Conservation (phyloP, 1,140 invertebrate genomes). For the Drosophila persimilis region DNA sequence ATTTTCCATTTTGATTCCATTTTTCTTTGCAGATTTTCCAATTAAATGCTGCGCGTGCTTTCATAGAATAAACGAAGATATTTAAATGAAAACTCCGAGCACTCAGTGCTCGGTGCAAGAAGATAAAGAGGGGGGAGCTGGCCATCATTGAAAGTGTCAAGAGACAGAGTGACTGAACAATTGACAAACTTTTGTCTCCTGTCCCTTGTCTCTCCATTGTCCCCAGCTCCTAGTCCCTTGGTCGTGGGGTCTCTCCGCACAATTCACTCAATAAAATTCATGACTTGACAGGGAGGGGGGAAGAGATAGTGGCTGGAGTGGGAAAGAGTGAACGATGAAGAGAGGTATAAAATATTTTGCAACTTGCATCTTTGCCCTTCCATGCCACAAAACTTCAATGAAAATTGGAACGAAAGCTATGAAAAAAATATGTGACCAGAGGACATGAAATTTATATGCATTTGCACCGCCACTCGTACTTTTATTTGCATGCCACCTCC, state of each 20-base stretch:
- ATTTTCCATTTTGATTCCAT: conserved; percentile 18
- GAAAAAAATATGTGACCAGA: conserved; percentile 22
- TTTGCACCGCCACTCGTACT: not conserved
- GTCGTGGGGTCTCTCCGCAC: no score
- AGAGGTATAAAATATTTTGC: conserved; percentile 2
- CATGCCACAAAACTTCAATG: conserved; percentile 5
- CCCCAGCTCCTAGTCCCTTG: no score
- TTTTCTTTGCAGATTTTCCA: conserved; percentile 3
- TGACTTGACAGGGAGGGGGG: not conserved
- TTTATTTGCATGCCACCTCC: no score
- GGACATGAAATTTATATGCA: conserved; percentile 38
- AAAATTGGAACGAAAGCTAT: conserved; percentile 7
- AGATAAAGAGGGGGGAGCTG: not conserved
- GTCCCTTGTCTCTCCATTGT: no score
- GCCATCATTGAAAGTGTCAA: conserved; percentile 22
- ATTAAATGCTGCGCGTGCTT: conserved; percentile 37
- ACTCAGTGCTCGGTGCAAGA: not conserved
- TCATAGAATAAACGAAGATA: conserved; percentile 25
- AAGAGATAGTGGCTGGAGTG: no score
- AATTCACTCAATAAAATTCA: conserved; percentile 45
- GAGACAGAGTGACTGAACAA: conserved; percentile 33
- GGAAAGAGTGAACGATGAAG: not conserved
- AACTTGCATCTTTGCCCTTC: not conserved
- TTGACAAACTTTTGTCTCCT: conserved; percentile 22
- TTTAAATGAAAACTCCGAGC: conserved; percentile 18